Conservation (phyloP, 2,113 vertebrate genomes). For the Cyanoliseus patagonus region DNA sequence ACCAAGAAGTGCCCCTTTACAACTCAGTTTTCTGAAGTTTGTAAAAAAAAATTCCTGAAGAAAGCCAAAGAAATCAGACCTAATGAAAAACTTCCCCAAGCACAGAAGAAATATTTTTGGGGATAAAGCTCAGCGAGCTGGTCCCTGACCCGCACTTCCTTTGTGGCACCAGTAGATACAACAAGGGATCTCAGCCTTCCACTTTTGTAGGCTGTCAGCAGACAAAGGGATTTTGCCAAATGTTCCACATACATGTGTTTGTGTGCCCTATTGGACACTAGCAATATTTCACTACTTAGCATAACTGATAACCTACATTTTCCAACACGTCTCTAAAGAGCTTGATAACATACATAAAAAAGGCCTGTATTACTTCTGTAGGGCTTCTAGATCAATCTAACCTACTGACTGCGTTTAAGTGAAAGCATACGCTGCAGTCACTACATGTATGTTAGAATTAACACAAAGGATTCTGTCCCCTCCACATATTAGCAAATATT, state of each 20-base stretch:
- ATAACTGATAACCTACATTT: not conserved
- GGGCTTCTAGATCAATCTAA: not conserved
- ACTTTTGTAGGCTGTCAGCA: not conserved
- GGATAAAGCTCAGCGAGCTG: not conserved
- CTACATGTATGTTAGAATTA: not conserved
- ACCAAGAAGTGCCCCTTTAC: not conserved
- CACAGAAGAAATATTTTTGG: not conserved
- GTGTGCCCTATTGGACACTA: not conserved
- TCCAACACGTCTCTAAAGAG: not conserved
- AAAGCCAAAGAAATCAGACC: not conserved
- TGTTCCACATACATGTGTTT: fast-evolving
- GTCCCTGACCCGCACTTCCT: not conserved
- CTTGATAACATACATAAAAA: not conserved
- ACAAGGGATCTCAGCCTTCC: not conserved
- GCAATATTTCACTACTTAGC: not conserved
- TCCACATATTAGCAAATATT: not conserved
- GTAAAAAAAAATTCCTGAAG: not conserved
- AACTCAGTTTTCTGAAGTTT: not conserved
- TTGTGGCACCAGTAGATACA: not conserved
- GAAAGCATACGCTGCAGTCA: not conserved
- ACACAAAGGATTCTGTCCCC: not conserved
- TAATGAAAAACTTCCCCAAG: not conserved
- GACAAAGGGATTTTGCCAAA: not conserved
- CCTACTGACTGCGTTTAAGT: not conserved
- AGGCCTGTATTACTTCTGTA: not conserved